These are phyloP conservation scores for Lutra lutra DNA, from an alignment of 2,797 vertebrate species.

Conservation along the genomic window DNA sequence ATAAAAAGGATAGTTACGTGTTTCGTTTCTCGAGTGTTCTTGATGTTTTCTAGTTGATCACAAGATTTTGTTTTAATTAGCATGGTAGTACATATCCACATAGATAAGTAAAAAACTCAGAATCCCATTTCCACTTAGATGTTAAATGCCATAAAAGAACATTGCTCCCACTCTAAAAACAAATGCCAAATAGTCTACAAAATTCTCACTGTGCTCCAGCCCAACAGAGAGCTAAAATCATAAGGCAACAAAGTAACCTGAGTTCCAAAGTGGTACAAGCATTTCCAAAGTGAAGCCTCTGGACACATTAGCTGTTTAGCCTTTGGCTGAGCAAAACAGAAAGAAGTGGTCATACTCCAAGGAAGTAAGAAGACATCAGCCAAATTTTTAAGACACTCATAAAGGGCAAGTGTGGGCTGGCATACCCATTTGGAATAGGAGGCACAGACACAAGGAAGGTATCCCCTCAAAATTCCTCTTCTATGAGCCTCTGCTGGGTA, in stretches of 20 bases:
- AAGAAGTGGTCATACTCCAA: not conserved
- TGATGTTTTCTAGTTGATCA: not conserved
- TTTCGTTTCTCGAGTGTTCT: not conserved
- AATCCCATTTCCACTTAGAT: not conserved
- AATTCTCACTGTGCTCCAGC: not conserved
- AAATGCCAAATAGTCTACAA: not conserved
- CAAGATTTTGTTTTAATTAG: not conserved
- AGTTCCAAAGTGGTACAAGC: not conserved
- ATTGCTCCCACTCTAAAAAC: not conserved
- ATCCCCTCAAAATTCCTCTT: not conserved
- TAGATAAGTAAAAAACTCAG: not conserved
- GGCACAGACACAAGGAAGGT: not conserved
- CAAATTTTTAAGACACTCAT: not conserved
- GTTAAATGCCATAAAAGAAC: not conserved
- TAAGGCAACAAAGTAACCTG: not conserved
- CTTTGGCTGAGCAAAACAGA: not conserved
- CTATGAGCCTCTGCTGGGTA: not conserved
- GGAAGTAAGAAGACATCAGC: not conserved
- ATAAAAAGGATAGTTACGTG: not conserved
- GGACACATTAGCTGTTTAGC: not conserved
- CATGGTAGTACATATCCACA: not conserved
- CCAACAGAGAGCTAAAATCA: not conserved
- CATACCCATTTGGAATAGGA: not conserved
- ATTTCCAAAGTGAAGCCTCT: not conserved
- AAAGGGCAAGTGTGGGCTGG: not conserved